phyloP scores from a whole-genome alignment of 2,797 vertebrate genomes.

The Microctenopoma stevenorrisi region DNA sequence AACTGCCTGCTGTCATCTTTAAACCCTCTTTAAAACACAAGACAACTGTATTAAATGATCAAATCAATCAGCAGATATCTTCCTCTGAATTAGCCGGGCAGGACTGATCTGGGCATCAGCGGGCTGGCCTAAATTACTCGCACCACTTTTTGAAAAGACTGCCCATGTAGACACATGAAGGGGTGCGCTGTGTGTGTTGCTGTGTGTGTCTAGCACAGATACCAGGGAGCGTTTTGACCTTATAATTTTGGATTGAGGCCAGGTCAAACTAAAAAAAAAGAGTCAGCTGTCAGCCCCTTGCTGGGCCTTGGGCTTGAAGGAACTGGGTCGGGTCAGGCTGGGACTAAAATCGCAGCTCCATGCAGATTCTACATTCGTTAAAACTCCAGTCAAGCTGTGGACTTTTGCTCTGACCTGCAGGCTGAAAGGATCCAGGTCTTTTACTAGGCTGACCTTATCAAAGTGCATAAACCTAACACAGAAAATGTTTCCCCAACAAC shows the following conservation, averaged over 20 bases:
- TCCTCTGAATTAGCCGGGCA: too few species aligned
- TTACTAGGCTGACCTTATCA: constrained; percentile 65
- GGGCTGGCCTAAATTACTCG: too few species aligned
- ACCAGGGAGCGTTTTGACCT: constrained; percentile 12
- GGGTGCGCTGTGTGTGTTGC: too few species aligned
- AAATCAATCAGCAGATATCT: too few species aligned
- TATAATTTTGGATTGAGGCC: constrained; percentile 10
- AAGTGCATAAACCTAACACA: constrained; percentile 60
- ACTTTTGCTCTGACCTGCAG: constrained; percentile 29
- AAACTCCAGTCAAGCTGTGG: neutral
- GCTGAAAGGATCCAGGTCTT: constrained; percentile 53
- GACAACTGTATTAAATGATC: too few species aligned
- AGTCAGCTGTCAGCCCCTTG: constrained; percentile 7
- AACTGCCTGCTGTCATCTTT: too few species aligned
- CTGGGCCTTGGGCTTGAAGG: constrained; percentile 12
- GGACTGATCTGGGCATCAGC: too few species aligned
- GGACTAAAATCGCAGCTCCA: neutral
- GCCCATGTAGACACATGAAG: neutral
- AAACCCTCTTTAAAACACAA: too few species aligned
- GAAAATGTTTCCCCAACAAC: constrained; percentile 65
- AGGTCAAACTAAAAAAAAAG: constrained; percentile 6
- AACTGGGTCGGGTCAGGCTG: constrained; percentile 29
- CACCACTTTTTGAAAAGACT: too few species aligned
- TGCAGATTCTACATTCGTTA: constrained; percentile 25
- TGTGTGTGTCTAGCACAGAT: neutral